These are phyloP conservation scores for Polypedilum pembai DNA, from an alignment of 1,140 invertebrate genomes.

Conservation along the genomic window DNA sequence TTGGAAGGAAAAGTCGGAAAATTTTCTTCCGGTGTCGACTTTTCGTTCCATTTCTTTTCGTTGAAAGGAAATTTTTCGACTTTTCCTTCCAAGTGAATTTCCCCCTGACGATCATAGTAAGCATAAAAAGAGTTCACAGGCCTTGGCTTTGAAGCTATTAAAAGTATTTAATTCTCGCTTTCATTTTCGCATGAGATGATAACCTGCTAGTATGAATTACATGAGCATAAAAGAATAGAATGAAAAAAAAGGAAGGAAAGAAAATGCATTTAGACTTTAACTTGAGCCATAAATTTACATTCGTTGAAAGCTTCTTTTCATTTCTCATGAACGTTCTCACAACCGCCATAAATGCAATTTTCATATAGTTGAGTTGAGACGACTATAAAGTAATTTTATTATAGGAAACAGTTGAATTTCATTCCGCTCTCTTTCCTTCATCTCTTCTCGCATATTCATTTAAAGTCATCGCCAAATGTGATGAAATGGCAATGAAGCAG, in stretches of 20 bases:
- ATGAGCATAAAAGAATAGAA: not conserved
- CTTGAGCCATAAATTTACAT: constrained; percentile 11
- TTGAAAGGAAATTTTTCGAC: too few species aligned
- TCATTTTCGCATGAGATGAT: not conserved
- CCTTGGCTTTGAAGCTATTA: not conserved
- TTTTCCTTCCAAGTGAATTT: too few species aligned
- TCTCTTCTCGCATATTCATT: not conserved
- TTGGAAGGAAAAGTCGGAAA: too few species aligned
- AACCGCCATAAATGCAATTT: not conserved
- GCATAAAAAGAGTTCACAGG: too few species aligned
- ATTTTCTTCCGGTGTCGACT: too few species aligned
- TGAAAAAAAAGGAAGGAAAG: not conserved
- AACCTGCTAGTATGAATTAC: not conserved
- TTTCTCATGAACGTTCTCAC: not conserved
- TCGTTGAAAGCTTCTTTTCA: not conserved
- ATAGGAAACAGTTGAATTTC: constrained; percentile 10
- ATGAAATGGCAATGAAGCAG: not conserved
- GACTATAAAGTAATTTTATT: not conserved
- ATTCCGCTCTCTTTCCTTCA: not conserved
- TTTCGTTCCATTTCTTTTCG: too few species aligned
- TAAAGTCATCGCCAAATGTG: not conserved
- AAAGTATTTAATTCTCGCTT: not conserved
- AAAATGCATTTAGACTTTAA: constrained; percentile 7
- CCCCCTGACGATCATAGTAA: too few species aligned
- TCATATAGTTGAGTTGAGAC: not conserved